Base-by-base conservation (phyloP, 2,888 invertebrate species). In the Caenorhabditis imperialis region DNA sequence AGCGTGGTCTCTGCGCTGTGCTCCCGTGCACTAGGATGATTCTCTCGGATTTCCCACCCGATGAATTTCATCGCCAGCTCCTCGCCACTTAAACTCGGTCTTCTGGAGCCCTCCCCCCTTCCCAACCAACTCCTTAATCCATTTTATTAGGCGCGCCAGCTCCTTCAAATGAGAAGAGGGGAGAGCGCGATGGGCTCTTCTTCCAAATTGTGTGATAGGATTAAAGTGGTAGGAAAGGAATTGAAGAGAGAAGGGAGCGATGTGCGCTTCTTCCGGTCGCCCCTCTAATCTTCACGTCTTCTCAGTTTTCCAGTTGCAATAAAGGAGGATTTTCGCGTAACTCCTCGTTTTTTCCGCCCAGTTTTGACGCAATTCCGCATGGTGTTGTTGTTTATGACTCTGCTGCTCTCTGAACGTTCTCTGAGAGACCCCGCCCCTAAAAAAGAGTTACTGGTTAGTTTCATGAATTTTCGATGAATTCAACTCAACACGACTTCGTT, bases 121-220 rank as follows among this genome's bases (percentile, higher is more conserved):
- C n/a, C n/a, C n/a, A n/a, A n/a, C n/a, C n/a, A n/a, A n/a, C 51
- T 35, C 54, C 37, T 47, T 38, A 47, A 47, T 63, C 47, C 40
- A 16, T 47, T 63, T 47, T 38, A 54, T 63, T 54, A 40, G 47
- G 63, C 62, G 20, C 27, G 27, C n/a, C 30, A 30, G n/a, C 27
- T 40, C 25, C 25, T 42, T 38, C 50, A 55, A 50, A 50, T 65
- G 50, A 57, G 50, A 38, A 30, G n/a, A n/a, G n/a, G n/a, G n/a
- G n/a, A n/a, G n/a, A 16, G 30, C 22, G 42, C 38, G 44, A 44
- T 35, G 40, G 38, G 25, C 47, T 23, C 55, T 22, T 38, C 47
- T 65, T 54, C 57, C 42, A 57, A 65, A 57, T 57, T 50, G 55
- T 65, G 65, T 63, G 63, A 63, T 63, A 55, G 63, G 63, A 65